Evolutionary conservation across 1,140 invertebrate genomes (phyloP), one percentile per base, ranked within the genome.

Genomic region (Xylocopa sonorina): DNA sequence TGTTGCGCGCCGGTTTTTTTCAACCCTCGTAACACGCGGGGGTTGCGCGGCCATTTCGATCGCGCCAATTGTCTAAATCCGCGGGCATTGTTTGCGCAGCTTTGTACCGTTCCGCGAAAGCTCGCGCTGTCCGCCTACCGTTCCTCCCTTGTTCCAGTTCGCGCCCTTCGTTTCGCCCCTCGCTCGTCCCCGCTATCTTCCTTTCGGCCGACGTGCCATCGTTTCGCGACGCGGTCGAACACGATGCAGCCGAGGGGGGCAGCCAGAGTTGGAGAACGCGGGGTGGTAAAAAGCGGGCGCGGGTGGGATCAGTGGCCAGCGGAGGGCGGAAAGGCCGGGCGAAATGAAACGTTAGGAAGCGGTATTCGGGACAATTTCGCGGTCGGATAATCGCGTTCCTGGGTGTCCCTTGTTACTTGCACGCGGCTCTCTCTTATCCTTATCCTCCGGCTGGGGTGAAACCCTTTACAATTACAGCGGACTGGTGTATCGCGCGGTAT

Each of bases 41-140:
- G 64, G 34, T 64, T 14, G 38, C 75, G 58, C 48, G 72, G 58
- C 80, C 77, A 85, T 87, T 87, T 87, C 60, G 80, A 87, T 87
- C 85, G 76, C 73, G 62, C 86, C 82, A 87, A 87, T 87, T 87
- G 86, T 87, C 67, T 84, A 87, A 83, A 87, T 84, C 66, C 79
- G 72, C 73, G 50, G 55, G 72, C 79, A 87, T 87, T 87, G 79
- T 87, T 87, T 83, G 77, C 62, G 27, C 77, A 82, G 72, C 78
- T 86, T 84, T 86, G 81, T 86, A 62, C 66, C 43, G 63, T 63
- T 53, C 48, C 68, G 81, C 71, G 83, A 53, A 80, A 74, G 53
- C 50, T 67, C 55, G 46, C 55, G 66, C 48, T 34, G 38, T 34
- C 63, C 53, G 18, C 58, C 51, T 24, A 53, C 16, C 66, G 21